These are phyloP conservation scores for Limanda limanda DNA, from an alignment of 2,113 vertebrate genomes.

Conservation along the genomic window DNA sequence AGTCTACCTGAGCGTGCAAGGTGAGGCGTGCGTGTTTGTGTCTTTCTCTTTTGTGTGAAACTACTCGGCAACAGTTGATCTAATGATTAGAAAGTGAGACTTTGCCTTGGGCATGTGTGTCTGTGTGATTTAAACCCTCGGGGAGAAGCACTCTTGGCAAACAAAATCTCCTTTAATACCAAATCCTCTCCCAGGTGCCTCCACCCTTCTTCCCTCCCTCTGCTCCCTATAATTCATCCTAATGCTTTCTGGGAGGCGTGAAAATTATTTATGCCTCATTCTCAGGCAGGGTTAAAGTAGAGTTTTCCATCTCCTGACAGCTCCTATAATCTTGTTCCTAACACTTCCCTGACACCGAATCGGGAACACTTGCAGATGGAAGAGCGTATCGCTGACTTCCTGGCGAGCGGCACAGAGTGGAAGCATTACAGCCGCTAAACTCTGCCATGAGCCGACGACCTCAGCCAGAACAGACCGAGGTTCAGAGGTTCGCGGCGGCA, in stretches of 20 bases:
- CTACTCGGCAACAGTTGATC: neutral
- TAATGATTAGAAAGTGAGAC: neutral
- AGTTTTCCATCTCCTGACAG: conserved; percentile 39
- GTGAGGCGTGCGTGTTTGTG: conserved; percentile 73
- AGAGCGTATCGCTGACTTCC: conserved; percentile 19
- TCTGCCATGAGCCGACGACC: conserved; percentile 26
- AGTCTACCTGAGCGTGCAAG: conserved; percentile 90
- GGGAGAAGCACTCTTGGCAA: conserved; percentile 23
- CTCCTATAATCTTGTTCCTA: conserved; percentile 27
- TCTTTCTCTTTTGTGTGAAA: no score
- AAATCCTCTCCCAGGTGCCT: conserved; percentile 17
- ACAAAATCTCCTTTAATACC: conserved; percentile 40
- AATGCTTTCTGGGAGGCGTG: conserved; percentile 63
- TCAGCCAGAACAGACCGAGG: conserved; percentile 27
- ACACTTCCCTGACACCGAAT: conserved; percentile 40
- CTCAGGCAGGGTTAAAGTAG: conserved; percentile 10
- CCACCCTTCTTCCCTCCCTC: neutral
- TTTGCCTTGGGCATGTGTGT: neutral
- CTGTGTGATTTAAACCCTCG: conserved; percentile 37
- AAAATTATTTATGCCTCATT: conserved; percentile 70
- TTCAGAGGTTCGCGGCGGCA: conserved; percentile 12
- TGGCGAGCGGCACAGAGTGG: neutral
- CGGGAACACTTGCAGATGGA: conserved; percentile 31
- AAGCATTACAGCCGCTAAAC: conserved; percentile 25
- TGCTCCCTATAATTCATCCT: conserved; percentile 62